Evolutionary conservation across 64 coral and sea anemone species (phyloP), one percentile per base, ranked within the genome.

Genomic region (Exaiptasia diaphana): DNA sequence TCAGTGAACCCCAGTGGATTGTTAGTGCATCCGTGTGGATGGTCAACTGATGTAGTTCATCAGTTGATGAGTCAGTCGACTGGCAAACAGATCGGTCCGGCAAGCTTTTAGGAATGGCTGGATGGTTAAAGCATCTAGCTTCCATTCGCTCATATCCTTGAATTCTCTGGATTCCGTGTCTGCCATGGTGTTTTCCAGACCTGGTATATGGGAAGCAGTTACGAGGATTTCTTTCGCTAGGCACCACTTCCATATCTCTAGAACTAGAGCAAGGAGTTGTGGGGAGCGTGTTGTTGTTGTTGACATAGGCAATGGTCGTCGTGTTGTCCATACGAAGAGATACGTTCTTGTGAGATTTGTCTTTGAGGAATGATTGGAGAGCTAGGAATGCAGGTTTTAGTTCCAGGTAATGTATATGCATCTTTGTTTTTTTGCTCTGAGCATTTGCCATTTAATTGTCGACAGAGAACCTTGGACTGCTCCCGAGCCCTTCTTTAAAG

Each of bases 261-360:
- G 34, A 13, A 49, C 64, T 53, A 83, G 28, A 14, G 41, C 41
- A 3, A 56, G 7, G 27, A 83, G 62, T 53, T 68, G 42, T 21
- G 41, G 44, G 40, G 26, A 80, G 54, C 40, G 40, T 70, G 64
- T 73, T 45, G 29, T 41, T 53, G 28, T 73, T 83, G 81, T 83
- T 83, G 43, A 83, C 72, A 20, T 83, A 83, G 2, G 81, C 81
- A 4, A 83, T 58, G n/a, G n/a, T n/a, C n/a, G 82, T 59, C n/a
- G 69, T 41, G 59, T 83, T 83, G 63, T 83, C 81, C 30, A 83
- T 1, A 30, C 26, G 32, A 3, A 83, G 63, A 15, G 60, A 45
- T 67, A 67, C 10, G 38, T 55, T 46, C 38, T 20, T 36, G 38
- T 67, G 58, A n/a, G 78, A 34, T 40, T 15, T 46, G 24, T 42